Evolutionary conservation across 2,888 invertebrate species (phyloP).

Genomic region (Scaeva pyrastri): DNA sequence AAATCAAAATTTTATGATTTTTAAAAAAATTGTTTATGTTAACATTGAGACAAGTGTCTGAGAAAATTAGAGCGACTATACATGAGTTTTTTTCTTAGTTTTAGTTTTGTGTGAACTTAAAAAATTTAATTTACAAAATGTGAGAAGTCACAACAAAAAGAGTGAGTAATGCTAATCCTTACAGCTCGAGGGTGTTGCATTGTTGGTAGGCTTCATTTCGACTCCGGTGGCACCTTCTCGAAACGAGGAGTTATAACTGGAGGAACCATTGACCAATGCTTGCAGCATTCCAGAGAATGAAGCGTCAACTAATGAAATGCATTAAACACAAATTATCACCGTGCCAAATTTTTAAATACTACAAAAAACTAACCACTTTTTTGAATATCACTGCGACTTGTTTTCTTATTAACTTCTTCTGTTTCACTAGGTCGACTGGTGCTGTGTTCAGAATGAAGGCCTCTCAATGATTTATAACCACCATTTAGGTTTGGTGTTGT

Average conservation of each 20-base stretch:
- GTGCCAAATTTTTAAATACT: neutral
- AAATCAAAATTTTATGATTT: no score
- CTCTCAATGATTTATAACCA: slow-evolving; percentile 23
- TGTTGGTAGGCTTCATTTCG: slow-evolving; percentile 53
- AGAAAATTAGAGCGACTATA: no score
- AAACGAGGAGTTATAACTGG: slow-evolving; percentile 49
- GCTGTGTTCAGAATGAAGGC: slow-evolving; percentile 37
- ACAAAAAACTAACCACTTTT: slow-evolving; percentile 60
- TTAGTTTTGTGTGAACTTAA: no score
- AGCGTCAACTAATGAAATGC: slow-evolving; percentile 67
- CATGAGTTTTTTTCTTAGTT: no score
- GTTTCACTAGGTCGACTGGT: slow-evolving; percentile 23
- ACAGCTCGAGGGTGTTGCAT: slow-evolving; percentile 60
- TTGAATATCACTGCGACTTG: slow-evolving; percentile 63
- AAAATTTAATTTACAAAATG: no score
- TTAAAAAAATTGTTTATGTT: no score
- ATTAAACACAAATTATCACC: neutral
- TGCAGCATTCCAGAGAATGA: slow-evolving; percentile 76
- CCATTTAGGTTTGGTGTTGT: slow-evolving; percentile 2
- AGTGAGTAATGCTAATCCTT: slow-evolving; percentile 14
- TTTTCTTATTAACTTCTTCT: slow-evolving; percentile 35
- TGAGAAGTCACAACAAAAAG: neutral
- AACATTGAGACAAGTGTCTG: no score
- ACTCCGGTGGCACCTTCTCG: slow-evolving; percentile 31
- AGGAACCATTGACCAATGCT: slow-evolving; percentile 67